A percentile compares a stretch with the other conserved stretches of the same genome.
These are phyloP conservation scores for Brevipalpus yothersi DNA, from an alignment of 1,140 invertebrate species.

Conservation along the genomic window DNA sequence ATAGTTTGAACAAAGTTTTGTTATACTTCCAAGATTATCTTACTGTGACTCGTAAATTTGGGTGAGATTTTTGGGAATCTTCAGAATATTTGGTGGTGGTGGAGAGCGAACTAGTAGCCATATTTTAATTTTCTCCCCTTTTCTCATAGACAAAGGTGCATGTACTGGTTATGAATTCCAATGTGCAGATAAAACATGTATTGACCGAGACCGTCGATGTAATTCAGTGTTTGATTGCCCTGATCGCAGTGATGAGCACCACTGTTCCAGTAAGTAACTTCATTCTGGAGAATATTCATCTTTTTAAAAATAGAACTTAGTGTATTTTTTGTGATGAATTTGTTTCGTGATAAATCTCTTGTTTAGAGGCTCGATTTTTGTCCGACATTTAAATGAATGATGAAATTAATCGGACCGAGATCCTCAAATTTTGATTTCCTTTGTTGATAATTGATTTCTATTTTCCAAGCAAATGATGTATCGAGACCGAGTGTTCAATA, in stretches of 20 bases:
- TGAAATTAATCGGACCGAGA: too few species aligned
- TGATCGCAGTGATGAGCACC: slow-evolving; percentile 68
- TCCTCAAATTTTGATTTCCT: too few species aligned
- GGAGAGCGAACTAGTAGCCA: not conserved
- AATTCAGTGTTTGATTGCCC: slow-evolving; percentile 76
- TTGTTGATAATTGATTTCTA: too few species aligned
- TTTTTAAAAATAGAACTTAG: too few species aligned
- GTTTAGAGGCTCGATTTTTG: too few species aligned
- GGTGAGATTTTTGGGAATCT: not conserved
- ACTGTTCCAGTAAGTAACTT: slow-evolving; percentile 32
- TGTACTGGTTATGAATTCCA: slow-evolving; percentile 11
- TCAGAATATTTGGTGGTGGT: too few species aligned
- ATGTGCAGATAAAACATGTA: slow-evolving; percentile 35
- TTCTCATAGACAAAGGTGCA: not conserved
- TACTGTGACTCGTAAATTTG: not conserved
- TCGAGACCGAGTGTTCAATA: too few species aligned
- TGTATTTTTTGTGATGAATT: too few species aligned
- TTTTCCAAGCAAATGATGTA: too few species aligned
- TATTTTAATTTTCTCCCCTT: not conserved
- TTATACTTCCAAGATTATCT: not conserved
- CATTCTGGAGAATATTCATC: not conserved
- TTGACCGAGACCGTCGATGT: slow-evolving; percentile 76
- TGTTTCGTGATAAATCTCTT: too few species aligned
- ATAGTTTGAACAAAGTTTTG: not conserved
- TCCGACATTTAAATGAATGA: too few species aligned